phyloP scores from a whole-genome alignment of 2,113 vertebrate genomes.

The Pelmatolapia mariae region DNA sequence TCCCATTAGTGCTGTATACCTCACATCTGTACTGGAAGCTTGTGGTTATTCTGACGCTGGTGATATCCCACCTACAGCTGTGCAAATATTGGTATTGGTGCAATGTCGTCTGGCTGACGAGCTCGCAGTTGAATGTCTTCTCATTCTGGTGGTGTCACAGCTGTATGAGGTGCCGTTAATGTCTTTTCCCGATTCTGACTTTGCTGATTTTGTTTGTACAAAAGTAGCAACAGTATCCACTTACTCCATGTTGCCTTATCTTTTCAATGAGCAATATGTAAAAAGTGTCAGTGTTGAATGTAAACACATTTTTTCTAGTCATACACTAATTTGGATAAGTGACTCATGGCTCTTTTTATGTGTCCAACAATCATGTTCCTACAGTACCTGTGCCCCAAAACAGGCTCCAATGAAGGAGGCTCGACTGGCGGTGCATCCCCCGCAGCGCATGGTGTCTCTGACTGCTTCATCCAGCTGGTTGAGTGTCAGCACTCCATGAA shows the following conservation, averaged over 20 bases:
- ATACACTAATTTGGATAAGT: background rate
- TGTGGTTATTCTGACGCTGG: background rate
- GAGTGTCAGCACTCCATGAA: constrained; percentile 60
- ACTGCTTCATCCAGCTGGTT: constrained; percentile 58
- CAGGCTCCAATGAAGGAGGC: constrained; percentile 69
- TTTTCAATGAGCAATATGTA: background rate
- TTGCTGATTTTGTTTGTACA: background rate
- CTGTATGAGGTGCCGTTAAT: background rate
- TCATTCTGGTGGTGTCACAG: background rate
- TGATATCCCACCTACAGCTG: background rate
- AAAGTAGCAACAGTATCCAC: background rate
- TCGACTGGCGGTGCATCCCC: constrained; percentile 66
- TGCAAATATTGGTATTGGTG: background rate
- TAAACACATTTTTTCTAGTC: background rate
- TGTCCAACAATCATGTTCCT: background rate
- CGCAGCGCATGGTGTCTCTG: constrained; percentile 64
- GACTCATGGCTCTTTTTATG: background rate
- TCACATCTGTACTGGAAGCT: background rate
- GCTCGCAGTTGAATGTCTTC: background rate
- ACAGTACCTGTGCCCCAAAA: constrained; percentile 63
- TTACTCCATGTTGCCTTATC: background rate
- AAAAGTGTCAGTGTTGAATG: background rate
- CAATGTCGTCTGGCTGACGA: background rate
- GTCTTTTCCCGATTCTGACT: background rate
- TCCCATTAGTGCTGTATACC: background rate